Base-by-base conservation (phyloP, 1,140 invertebrate genomes). In the Glossosoma conforme region DNA sequence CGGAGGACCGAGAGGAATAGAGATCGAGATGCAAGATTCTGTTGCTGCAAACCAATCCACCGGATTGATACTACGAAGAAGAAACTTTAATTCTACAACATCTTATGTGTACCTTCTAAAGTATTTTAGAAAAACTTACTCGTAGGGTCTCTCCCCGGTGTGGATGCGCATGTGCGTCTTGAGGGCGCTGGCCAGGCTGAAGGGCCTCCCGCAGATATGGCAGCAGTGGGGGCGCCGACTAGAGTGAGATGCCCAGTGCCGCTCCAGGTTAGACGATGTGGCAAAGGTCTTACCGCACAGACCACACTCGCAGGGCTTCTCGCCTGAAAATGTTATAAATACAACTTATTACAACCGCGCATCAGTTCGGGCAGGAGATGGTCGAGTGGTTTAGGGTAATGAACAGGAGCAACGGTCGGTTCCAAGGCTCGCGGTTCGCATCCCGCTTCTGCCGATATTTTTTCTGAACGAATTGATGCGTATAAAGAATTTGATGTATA, bases 61-160 rank as follows among this genome's bases (percentile, higher is more conserved):
- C 68, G 8, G 66, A 67, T 28, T 28, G 25, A 8, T 6, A 28
- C n/a, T 8, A 28, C n/a, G 25, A 28, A 28, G n/a, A 28, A 8
- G 6, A 8, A 28, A 8, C n/a, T 28, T 28, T 28, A 6, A 28
- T 28, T 28, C 6, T n/a, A 28, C 6, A 28, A 28, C 25, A 6
- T 6, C 6, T 28, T 8, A 6, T 28, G 6, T 28, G 6, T 28
- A 28, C n/a, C 6, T 28, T n/a, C 6, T 28, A n/a, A 28, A 28
- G n/a, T 28, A 8, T 6, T 28, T 6, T 6, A 28, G n/a, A 8
- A 15, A 24, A 14, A 43, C 36, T 67, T 54, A 69, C 73, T 52
- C 44, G 32, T 43, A 47, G 15, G 53, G 54, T 19, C 84, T 79
- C 47, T 61, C 64, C 59, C 79, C 80, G 2, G 71, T 57, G 42